phyloP scores from a whole-genome alignment of 2,888 invertebrate species.

The Stratiomys singularior region DNA sequence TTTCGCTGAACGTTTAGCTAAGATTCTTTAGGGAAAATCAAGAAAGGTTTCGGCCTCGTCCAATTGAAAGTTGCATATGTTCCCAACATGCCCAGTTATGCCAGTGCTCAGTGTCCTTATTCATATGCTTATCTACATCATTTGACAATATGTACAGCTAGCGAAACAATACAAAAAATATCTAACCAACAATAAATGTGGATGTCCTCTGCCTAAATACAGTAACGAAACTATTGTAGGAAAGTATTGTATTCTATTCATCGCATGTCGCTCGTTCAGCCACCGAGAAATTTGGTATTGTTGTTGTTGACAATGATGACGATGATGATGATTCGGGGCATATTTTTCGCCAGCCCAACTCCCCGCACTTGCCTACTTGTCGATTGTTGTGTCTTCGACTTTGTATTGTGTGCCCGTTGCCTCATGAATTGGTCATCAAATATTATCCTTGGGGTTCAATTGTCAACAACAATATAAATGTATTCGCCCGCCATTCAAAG shows the following conservation, averaged over 20 bases:
- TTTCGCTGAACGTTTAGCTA: no score
- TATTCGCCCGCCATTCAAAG: slow-evolving; percentile 2
- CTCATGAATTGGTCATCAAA: slow-evolving; percentile 48
- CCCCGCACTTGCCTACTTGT: slow-evolving; percentile 20
- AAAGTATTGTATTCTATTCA: slow-evolving; percentile 37
- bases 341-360: slow-evolving; percentile 31
- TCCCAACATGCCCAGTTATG: no score
- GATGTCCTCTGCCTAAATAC: slow-evolving; percentile 7
- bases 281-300: slow-evolving; percentile 32
- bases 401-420: slow-evolving; percentile 40
- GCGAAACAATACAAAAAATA: slow-evolving; percentile 37
- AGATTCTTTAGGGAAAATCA: no score
- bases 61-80: no score
- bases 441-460: slow-evolving; percentile 48
- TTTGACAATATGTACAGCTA: slow-evolving; percentile 10
- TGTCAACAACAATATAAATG: slow-evolving; percentile 46
- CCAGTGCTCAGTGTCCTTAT: no score
- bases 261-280: slow-evolving; percentile 23
- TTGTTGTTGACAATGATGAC: slow-evolving; percentile 27
- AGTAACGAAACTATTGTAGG: slow-evolving; percentile 29
- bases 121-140: neutral
- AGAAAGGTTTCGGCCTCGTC: no score
- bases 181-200: slow-evolving; percentile 21
- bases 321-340: slow-evolving; percentile 38
- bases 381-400: slow-evolving; percentile 43